Evolutionary conservation across 2,113 vertebrate species (phyloP).

Genomic region (Peromyscus polionotus): DNA sequence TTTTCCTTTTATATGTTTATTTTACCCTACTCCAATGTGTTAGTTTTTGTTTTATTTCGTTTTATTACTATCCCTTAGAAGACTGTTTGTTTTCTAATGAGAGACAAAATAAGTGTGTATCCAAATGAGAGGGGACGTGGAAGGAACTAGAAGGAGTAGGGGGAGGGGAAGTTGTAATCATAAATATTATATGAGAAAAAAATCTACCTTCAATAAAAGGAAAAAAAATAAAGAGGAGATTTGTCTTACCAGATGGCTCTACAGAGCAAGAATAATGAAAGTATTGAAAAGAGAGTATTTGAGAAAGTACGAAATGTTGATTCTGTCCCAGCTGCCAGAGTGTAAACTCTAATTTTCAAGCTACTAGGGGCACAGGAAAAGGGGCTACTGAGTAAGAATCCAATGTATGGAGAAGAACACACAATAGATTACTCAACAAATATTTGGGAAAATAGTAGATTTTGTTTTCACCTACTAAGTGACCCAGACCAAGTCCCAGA

Average conservation of each 20-base stretch:
- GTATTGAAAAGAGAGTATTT: not conserved
- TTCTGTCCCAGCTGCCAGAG: not conserved
- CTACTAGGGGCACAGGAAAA: too few relatives aligned
- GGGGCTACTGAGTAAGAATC: not conserved
- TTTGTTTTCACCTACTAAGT: not conserved
- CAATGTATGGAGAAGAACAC: rapidly evolving
- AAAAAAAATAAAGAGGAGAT: not conserved
- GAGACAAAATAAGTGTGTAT: too few relatives aligned
- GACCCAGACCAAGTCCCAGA: not conserved
- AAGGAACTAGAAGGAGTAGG: too few relatives aligned
- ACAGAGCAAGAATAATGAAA: not conserved
- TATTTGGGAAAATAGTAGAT: not conserved
- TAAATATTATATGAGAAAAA: too few relatives aligned
- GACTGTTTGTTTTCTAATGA: too few relatives aligned
- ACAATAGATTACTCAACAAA: not conserved
- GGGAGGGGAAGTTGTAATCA: too few relatives aligned
- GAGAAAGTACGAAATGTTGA: not conserved
- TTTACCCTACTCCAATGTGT: too few relatives aligned
- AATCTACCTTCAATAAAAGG: not conserved
- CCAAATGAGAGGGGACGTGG: too few relatives aligned
- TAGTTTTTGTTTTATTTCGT: too few relatives aligned
- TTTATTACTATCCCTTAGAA: too few relatives aligned
- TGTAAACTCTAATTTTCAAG: not conserved
- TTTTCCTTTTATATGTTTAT: too few relatives aligned
- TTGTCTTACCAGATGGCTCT: not conserved